A percentile compares a stretch with the other conserved stretches of the same genome.
Evolutionary conservation across 2,888 invertebrate species (phyloP).

Genomic region (Boloria euphrosyne): DNA sequence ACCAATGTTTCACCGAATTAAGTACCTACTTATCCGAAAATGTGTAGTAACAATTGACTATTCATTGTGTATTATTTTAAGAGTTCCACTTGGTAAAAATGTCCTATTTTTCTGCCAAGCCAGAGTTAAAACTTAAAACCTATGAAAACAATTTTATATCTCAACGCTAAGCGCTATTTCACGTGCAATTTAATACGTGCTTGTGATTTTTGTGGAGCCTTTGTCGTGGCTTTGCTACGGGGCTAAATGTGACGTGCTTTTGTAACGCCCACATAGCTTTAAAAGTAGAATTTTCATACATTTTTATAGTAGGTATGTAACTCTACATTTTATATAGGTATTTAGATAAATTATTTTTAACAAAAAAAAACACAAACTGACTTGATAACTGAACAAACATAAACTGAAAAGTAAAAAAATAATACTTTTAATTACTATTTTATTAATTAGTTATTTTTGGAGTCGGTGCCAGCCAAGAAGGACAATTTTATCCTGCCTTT

Average conservation of each 20-base stretch:
- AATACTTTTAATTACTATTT: no score
- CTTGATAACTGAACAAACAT: no score
- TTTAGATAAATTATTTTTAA: no score
- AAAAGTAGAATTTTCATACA: background rate
- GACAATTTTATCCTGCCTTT: no score
- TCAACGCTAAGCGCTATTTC: slow-evolving; percentile 10
- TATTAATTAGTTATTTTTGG: no score
- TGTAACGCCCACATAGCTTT: background rate
- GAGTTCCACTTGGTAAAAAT: background rate
- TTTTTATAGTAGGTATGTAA: background rate
- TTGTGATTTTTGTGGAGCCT: slow-evolving; percentile 15
- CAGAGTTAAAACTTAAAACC: background rate
- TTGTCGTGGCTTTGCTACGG: slow-evolving; percentile 3
- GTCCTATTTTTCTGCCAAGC: background rate
- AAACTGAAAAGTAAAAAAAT: no score
- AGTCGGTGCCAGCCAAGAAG: no score
- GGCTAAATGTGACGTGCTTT: slow-evolving; percentile 10
- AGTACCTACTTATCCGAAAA: no score
- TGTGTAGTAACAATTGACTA: no score
- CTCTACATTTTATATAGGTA: background rate
- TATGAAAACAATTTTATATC: background rate
- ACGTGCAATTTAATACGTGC: slow-evolving; percentile 11
- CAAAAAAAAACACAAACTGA: no score
- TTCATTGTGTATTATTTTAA: no score
- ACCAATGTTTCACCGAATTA: no score